phyloP scores from a whole-genome alignment of 2,888 invertebrate species.

The Periphyllus acericola region DNA sequence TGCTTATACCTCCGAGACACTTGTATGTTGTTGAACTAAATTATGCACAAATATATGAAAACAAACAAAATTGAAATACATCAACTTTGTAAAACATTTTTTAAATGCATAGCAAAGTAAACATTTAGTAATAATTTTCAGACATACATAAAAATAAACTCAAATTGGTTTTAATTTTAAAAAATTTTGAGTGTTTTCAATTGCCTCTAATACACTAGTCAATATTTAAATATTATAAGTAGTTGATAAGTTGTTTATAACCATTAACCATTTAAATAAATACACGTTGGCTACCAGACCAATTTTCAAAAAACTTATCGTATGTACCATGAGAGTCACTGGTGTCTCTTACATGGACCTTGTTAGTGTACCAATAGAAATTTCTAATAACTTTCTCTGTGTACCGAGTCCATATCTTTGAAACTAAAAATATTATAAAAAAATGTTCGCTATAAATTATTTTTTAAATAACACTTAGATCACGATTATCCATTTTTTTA shows the following conservation, averaged over 20 bases:
- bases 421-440: constrained; percentile 18
- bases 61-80: constrained; percentile 22
- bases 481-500: constrained; percentile 17
- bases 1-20: constrained; percentile 96
- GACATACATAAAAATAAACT: no score
- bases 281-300: no score
- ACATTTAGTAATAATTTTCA: no score
- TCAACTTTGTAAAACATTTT: no score
- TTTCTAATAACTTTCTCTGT: constrained; percentile 25
- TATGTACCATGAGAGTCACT: constrained; percentile 24
- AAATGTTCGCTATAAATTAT: background rate
- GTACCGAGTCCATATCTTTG: constrained; percentile 14
- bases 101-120: no score
- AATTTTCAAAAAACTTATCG: background rate
- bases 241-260: no score
- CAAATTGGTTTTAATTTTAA: no score
- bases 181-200: no score
- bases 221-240: no score
- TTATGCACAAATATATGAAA: constrained; percentile 62
- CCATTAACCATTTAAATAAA: no score
- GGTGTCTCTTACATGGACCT: constrained; percentile 1
- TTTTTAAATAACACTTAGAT: background rate
- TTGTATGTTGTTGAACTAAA: constrained; percentile 86
- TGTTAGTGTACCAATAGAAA: constrained; percentile 5
- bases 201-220: no score